Percentiles rank a stretch among this genome's conserved stretches.
phyloP scores from a whole-genome alignment of 2,797 vertebrate genomes.

The Rhincodon typus region DNA sequence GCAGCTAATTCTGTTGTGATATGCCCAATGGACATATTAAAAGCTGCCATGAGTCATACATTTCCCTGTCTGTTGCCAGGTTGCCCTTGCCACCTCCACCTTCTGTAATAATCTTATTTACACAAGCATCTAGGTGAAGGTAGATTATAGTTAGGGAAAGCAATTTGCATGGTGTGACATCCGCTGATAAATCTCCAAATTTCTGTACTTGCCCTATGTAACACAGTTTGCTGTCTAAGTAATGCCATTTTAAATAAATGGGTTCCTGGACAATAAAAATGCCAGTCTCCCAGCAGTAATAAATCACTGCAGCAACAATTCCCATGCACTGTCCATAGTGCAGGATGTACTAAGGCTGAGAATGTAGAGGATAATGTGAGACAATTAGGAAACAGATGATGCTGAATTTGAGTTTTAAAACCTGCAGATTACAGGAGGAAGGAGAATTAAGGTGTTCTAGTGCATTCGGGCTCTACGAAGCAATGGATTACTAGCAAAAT shows the following conservation, averaged over 20 bases:
- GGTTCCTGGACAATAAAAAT: background rate
- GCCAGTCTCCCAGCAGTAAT: background rate
- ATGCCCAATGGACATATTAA: background rate
- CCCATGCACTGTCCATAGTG: background rate
- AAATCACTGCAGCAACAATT: conserved; percentile 4
- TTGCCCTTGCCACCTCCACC: background rate
- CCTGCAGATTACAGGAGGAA: background rate
- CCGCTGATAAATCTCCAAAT: background rate
- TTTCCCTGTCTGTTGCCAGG: background rate
- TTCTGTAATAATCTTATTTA: background rate
- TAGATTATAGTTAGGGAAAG: background rate
- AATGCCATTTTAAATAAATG: background rate
- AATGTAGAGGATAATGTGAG: background rate
- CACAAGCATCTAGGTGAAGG: background rate
- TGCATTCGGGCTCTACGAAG: background rate
- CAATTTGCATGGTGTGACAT: background rate
- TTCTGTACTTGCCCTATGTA: background rate
- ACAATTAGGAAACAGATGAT: background rate
- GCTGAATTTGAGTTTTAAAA: background rate
- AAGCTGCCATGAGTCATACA: background rate
- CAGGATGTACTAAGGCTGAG: background rate
- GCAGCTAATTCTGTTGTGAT: background rate
- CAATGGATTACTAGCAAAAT: background rate
- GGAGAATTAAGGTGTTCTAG: background rate
- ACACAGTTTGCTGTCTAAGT: background rate